Evolutionary conservation across 92 coral and sea anemone species (phyloP).

Genomic region (Porites evermanni): DNA sequence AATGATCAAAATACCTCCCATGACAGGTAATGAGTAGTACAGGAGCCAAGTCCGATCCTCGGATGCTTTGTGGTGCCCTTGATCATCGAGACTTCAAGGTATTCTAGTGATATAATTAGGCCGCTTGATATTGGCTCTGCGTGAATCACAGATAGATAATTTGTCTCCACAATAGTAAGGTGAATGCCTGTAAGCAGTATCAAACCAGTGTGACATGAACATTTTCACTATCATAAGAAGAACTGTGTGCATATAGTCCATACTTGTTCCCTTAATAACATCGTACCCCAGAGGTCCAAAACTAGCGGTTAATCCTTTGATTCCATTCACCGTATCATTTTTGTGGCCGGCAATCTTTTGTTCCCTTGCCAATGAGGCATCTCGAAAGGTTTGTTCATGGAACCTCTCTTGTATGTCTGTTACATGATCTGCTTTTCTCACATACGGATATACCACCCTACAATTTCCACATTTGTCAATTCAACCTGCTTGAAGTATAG

Average conservation of each 20-base stretch:
- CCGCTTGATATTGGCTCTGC: constrained; percentile 26
- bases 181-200: constrained; percentile 33
- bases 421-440: constrained; percentile 1
- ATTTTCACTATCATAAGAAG: constrained; percentile 46
- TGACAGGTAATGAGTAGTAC: constrained; percentile 35
- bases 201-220: constrained; percentile 44
- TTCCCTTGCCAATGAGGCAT: not conserved
- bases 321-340: not conserved
- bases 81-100: constrained; percentile 25
- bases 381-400: not conserved
- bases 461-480: constrained; percentile 17
- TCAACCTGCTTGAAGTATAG: not conserved
- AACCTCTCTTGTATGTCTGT: not conserved
- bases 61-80: constrained; percentile 34
- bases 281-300: constrained; percentile 45
- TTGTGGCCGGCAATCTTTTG: not conserved
- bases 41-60: constrained; percentile 43
- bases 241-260: constrained; percentile 49
- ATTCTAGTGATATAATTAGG: constrained; percentile 26
- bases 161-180: constrained; percentile 21
- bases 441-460: constrained; percentile 12
- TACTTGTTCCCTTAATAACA: constrained; percentile 28
- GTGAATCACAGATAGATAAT: not conserved
- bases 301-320: constrained; percentile 11
- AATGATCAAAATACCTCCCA: constrained; percentile 39